Evolutionary conservation across 35 echinoderm and acorn worm genomes (phyloP).

Genomic region (Diadema setosum): DNA sequence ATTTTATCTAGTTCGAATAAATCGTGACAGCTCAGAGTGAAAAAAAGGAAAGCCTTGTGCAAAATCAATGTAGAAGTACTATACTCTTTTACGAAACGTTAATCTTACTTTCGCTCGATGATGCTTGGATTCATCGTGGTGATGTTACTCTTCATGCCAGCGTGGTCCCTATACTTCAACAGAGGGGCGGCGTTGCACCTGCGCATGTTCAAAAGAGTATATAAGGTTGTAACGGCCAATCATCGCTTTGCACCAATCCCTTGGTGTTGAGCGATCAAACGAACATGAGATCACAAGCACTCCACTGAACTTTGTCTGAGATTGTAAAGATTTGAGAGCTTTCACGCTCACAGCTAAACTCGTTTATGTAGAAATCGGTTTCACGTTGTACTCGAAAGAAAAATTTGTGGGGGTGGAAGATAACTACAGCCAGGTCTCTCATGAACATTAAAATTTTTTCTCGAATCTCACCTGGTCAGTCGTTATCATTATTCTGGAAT

Average conservation of each 20-base stretch:
- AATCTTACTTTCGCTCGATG: constrained; percentile 32
- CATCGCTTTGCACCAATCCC: too few relatives aligned
- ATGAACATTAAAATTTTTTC: too few relatives aligned
- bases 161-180: constrained; percentile 29
- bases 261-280: not conserved
- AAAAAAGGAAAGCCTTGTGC: too few relatives aligned
- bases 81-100: too few relatives aligned
- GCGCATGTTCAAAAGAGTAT: not conserved
- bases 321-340: not conserved
- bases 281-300: not conserved
- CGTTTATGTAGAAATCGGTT: not conserved
- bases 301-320: not conserved
- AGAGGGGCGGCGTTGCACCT: constrained; percentile 81
- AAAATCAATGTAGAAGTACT: too few relatives aligned
- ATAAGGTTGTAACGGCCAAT: too few relatives aligned
- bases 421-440: too few relatives aligned
- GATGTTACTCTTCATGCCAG: constrained; percentile 62
- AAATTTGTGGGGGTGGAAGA: too few relatives aligned
- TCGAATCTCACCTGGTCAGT: too few relatives aligned
- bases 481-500: too few relatives aligned
- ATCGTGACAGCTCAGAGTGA: too few relatives aligned
- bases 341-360: not conserved
- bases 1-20: too few relatives aligned
- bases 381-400: not conserved
- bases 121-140: constrained; percentile 79